phyloP scores from a whole-genome alignment of 1,140 invertebrate genomes.

The Neodiprion fabricii region DNA sequence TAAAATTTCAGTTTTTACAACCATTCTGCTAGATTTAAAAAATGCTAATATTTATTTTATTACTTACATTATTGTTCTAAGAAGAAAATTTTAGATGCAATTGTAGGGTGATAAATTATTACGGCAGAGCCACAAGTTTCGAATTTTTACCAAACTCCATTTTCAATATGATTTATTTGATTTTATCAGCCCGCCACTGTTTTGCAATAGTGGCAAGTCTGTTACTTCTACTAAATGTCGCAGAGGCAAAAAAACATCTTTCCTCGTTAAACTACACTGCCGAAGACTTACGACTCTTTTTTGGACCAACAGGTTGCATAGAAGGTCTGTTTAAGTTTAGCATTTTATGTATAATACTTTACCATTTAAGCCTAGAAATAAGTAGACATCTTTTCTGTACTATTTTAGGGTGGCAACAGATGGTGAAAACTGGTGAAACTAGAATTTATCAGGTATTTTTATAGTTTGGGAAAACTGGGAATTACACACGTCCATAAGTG shows the following conservation, averaged over 20 bases:
- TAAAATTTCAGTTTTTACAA: no score
- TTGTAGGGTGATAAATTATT: background rate
- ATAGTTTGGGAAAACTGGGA: no score
- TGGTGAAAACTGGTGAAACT: no score
- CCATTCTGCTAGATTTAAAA: no score
- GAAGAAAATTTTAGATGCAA: slow-evolving; percentile 18
- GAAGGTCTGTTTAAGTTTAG: slow-evolving; percentile 41
- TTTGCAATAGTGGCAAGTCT: slow-evolving; percentile 36
- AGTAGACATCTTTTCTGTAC: no score
- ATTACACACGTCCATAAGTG: no score
- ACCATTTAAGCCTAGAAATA: no score
- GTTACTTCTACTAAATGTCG: slow-evolving; percentile 34
- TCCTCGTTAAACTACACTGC: slow-evolving; percentile 29
- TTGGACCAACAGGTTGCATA: slow-evolving; percentile 47
- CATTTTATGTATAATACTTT: no score
- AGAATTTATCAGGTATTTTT: no score
- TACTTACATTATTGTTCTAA: slow-evolving; percentile 15
- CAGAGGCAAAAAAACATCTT: slow-evolving; percentile 38
- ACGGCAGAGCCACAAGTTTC: slow-evolving; percentile 19
- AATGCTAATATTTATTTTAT: background rate
- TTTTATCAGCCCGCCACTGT: slow-evolving; percentile 43
- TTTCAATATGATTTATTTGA: slow-evolving; percentile 40
- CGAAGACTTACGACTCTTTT: slow-evolving; percentile 43
- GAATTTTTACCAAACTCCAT: slow-evolving; percentile 19
- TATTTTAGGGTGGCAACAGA: no score